A percentile compares a stretch with the other conserved stretches of the same genome.
Evolutionary conservation across 2,888 invertebrate genomes (phyloP).

Genomic region (Biston stratarius): DNA sequence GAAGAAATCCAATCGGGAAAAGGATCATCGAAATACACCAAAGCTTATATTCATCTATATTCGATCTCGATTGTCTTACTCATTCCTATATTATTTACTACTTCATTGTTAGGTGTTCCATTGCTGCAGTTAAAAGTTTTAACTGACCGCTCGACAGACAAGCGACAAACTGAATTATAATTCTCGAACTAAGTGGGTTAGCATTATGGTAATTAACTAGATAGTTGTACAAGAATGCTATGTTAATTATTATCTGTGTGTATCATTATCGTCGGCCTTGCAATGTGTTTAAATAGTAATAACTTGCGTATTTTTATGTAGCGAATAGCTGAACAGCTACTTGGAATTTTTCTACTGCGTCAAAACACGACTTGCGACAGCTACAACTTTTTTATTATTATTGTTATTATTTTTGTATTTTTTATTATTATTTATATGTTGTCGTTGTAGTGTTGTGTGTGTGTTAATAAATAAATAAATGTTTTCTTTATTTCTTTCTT

Average conservation of each 20-base stretch:
- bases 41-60: too few species aligned
- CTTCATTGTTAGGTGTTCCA: conserved; percentile 1
- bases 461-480: too few species aligned
- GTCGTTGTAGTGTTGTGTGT: too few species aligned
- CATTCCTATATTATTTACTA: not conserved
- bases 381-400: too few species aligned
- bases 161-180: conserved; percentile 47
- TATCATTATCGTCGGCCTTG: conserved; percentile 51
- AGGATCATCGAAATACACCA: too few species aligned
- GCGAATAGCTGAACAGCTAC: not conserved
- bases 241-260: conserved; percentile 47
- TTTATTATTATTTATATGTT: too few species aligned
- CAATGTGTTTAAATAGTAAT: conserved; percentile 38
- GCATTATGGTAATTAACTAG: conserved; percentile 55
- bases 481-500: too few species aligned
- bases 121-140: conserved; percentile 12
- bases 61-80: not conserved
- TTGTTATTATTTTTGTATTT: too few species aligned
- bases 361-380: too few species aligned
- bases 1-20: too few species aligned
- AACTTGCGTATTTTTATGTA: not conserved
- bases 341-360: not conserved
- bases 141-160: conserved; percentile 34
- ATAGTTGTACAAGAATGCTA: conserved; percentile 58
- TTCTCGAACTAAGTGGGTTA: conserved; percentile 52